Conservation (phyloP, 2,113 vertebrate genomes). For the Tapirus terrestris region DNA sequence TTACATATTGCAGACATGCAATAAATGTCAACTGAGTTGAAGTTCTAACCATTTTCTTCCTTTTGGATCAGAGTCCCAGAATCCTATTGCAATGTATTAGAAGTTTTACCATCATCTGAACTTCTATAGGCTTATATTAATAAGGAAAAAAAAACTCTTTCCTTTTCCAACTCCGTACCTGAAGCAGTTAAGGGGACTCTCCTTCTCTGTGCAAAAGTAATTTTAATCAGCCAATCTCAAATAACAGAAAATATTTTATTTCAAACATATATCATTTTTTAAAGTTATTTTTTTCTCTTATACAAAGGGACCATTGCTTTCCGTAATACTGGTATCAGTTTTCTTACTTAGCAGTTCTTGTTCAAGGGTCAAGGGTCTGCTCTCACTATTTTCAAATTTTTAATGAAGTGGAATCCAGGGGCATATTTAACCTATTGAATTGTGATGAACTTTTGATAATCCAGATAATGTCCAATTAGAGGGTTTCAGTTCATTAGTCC, state of each 20-base stretch:
- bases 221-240: background rate
- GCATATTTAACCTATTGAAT: background rate
- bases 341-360: background rate
- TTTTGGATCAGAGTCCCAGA: background rate
- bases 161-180: background rate
- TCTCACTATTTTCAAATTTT: background rate
- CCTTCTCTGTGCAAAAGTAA: slow-evolving; percentile 3
- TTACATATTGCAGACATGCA: background rate
- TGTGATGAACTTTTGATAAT: background rate
- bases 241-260: slow-evolving; percentile 31
- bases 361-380: background rate
- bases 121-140: background rate
- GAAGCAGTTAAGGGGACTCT: background rate
- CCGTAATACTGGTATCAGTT: background rate
- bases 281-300: slow-evolving; percentile 30
- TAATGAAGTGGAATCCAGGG: slow-evolving; percentile 33
- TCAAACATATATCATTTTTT: slow-evolving; percentile 19
- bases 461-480: background rate
- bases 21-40: slow-evolving; percentile 10
- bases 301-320: background rate
- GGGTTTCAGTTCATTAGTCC: background rate
- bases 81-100: background rate
- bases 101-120: background rate
- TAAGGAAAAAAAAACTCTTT: background rate
- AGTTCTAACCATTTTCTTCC: slow-evolving; percentile 21